Evolutionary conservation across 2,888 invertebrate species (phyloP), one percentile per base, ranked within the genome.

Genomic region (Balanococcus diminutus): DNA sequence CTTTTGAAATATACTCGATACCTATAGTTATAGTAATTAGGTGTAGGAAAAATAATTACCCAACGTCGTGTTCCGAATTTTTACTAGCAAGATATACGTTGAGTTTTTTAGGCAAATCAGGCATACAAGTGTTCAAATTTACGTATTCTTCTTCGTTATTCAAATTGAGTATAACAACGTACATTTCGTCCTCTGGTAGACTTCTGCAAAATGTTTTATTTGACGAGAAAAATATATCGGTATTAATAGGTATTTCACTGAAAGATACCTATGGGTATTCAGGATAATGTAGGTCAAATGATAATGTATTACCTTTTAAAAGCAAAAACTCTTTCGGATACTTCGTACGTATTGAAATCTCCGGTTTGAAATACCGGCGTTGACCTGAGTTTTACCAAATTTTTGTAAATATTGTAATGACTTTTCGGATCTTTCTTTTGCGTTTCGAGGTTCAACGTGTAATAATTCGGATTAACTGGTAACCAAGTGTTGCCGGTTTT

Each of bases 381-480:
- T 16, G 67, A 81, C 8, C 87, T 82, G 9, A 87, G 56, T 32
- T 86, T 22, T 28, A 84, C 32, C 81, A 87, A 84, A 19, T 86
- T 81, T 46, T 86, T 84, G 31, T 39, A 87, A 25, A 87, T 25
- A 16, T 87, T 86, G 6, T 84, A 84, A 42, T 87, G 86, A 36
- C 87, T 87, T 11, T 28, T 86, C 19, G 83, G 81, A 8, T 42
- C 67, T 61, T 75, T 42, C 42, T 84, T 87, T 5, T 87, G 86
- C 0, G 16, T 1, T 81, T 87, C 86, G 11, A 87, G 67, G 5
- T 87, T 87, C 0, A 87, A 0, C 2, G 67, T 19, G 14, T 83
- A 87, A 28, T 87, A 87, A 84, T 87, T 87, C 4, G 87, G 87
- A 75, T 87, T 87, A 0, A 87, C 82, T 0, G 87, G 87, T 32